Evolutionary conservation across 2,113 vertebrate genomes (phyloP).

Genomic region (Ariopsis seemanni): DNA sequence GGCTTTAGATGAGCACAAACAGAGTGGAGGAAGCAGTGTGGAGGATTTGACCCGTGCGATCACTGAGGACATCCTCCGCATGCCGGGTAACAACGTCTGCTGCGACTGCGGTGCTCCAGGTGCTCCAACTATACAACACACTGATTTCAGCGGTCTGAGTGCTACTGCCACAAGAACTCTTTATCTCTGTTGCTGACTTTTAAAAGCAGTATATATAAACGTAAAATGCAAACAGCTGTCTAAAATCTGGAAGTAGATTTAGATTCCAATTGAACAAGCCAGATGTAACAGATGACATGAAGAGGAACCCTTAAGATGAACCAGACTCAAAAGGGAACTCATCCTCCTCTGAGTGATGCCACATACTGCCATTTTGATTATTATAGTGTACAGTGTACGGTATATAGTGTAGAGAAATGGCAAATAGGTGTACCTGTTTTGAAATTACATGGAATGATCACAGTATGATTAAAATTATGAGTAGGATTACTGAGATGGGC

Average conservation of each 20-base stretch:
- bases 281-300: neutral
- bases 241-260: neutral
- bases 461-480: neutral
- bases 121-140: conserved; percentile 31
- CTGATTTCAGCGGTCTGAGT: neutral
- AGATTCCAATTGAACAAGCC: neutral
- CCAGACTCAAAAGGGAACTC: neutral
- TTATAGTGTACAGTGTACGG: neutral
- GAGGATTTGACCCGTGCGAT: conserved; percentile 69
- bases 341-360: neutral
- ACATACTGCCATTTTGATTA: neutral
- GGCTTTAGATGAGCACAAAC: conserved; percentile 64
- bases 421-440: neutral
- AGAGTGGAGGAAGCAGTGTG: conserved; percentile 58
- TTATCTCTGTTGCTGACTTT: neutral
- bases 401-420: neutral
- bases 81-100: conserved; percentile 71
- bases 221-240: neutral
- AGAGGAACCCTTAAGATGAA: neutral
- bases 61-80: conserved; percentile 65
- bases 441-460: neutral
- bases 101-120: conserved; percentile 71
- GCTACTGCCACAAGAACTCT: neutral
- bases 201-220: neutral
- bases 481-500: neutral